Evolutionary conservation across 2,797 vertebrate species (phyloP).

Genomic region (Tarsius wallacei): DNA sequence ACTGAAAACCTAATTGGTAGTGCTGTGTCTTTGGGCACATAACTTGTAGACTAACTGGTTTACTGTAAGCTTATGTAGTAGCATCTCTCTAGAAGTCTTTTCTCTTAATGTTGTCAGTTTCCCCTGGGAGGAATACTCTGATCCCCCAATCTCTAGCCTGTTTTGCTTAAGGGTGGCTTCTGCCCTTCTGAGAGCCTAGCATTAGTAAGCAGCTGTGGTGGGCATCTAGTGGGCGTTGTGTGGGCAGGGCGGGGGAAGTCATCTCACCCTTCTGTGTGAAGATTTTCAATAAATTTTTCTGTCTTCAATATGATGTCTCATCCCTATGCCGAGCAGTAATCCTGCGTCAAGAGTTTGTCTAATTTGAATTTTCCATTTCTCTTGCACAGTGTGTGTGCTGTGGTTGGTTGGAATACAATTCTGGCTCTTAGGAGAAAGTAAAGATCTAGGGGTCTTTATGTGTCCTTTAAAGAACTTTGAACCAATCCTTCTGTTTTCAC

Average conservation of each 20-base stretch:
- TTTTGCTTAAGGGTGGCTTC: neutral
- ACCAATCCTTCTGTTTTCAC: neutral
- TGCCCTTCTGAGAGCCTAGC: neutral
- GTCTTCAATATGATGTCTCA: neutral
- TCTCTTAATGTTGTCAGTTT: neutral
- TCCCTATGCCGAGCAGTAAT: neutral
- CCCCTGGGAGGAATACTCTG: neutral
- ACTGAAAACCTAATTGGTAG: neutral
- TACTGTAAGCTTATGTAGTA: neutral
- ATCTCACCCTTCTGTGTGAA: neutral
- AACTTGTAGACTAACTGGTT: neutral
- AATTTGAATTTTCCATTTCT: neutral
- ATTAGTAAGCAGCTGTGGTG: neutral
- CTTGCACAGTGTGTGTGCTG: neutral
- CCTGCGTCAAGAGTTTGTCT: neutral
- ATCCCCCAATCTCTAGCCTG: neutral
- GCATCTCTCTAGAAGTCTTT: neutral
- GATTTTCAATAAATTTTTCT: neutral
- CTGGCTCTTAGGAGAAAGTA: neutral
- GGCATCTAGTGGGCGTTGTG: neutral
- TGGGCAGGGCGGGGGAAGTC: neutral
- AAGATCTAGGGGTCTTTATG: neutral
- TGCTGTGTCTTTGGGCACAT: neutral
- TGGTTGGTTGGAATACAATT: neutral
- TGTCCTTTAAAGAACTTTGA: conserved; percentile 39